Evolutionary conservation across 2,113 vertebrate genomes (phyloP).

Genomic region (Oceanodroma tethys): DNA sequence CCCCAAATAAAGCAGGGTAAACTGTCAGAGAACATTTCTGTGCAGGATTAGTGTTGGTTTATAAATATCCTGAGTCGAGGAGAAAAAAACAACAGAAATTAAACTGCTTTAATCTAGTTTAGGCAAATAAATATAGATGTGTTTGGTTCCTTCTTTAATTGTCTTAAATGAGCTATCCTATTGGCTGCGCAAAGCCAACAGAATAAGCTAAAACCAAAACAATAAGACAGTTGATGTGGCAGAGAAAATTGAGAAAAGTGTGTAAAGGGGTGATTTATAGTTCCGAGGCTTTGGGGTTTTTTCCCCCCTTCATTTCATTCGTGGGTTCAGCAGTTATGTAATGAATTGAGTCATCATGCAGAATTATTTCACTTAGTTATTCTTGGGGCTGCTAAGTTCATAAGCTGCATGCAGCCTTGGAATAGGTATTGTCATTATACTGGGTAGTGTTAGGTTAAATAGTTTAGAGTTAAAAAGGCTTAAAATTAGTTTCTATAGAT

Average conservation of each 20-base stretch:
- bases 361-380: neutral
- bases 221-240: neutral
- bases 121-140: neutral
- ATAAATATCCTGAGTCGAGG: neutral
- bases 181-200: neutral
- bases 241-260: neutral
- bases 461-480: neutral
- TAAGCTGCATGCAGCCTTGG: neutral
- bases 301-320: neutral
- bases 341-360: neutral
- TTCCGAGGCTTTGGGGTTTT: neutral
- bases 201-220: neutral
- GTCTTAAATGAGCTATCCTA: neutral
- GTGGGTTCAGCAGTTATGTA: neutral
- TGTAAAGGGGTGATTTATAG: neutral
- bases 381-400: neutral
- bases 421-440: neutral
- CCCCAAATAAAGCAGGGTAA: neutral
- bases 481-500: neutral
- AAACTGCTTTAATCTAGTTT: neutral
- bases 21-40: neutral
- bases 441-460: neutral
- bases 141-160: neutral
- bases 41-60: neutral
- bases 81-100: neutral